These are phyloP conservation scores for Podarcis muralis DNA, from an alignment of 2,113 vertebrate genomes.

Conservation along the genomic window DNA sequence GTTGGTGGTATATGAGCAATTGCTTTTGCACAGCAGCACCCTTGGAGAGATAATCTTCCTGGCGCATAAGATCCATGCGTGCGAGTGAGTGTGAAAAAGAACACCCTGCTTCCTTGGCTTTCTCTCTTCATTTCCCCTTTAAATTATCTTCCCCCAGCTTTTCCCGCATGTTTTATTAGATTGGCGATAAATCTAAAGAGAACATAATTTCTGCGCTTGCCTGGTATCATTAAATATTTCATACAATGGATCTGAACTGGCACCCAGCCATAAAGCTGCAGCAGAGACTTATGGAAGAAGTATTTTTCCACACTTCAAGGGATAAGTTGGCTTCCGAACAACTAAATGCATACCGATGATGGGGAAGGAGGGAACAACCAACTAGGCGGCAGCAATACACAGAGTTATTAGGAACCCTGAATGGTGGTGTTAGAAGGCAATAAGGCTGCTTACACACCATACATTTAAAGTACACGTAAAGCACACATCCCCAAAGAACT, in stretches of 20 bases:
- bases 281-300: background rate
- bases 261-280: conserved; percentile 2
- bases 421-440: background rate
- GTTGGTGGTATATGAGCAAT: too few relatives aligned
- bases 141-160: background rate
- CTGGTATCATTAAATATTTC: conserved; percentile 24
- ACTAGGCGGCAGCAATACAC: background rate
- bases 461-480: too few relatives aligned
- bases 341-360: background rate
- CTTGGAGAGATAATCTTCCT: background rate
- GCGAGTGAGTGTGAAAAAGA: background rate
- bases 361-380: background rate
- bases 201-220: background rate
- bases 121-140: background rate
- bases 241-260: conserved; percentile 13
- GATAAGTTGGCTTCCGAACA: background rate
- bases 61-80: background rate
- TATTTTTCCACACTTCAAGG: conserved; percentile 5
- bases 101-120: background rate
- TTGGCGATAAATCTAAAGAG: conserved; percentile 14
- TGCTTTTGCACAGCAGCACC: background rate
- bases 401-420: background rate
- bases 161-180: conserved; percentile 34
- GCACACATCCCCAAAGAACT: too few relatives aligned
- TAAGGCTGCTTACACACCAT: too few relatives aligned